These are phyloP conservation scores for Drosophila serrata DNA, from an alignment of 1,140 invertebrate genomes.

Conservation along the genomic window DNA sequence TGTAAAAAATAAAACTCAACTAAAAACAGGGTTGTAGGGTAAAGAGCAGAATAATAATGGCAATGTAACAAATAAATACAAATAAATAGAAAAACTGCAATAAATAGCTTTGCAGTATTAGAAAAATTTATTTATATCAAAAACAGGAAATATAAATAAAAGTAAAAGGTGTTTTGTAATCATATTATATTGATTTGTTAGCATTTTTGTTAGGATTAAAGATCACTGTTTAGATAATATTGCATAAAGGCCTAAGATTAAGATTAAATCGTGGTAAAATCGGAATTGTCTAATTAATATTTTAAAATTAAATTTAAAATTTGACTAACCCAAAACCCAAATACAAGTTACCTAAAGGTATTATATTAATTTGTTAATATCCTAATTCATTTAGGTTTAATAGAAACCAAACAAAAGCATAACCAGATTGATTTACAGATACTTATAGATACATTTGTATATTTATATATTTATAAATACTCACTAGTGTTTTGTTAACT, in stretches of 20 bases:
- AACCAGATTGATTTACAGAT: not conserved
- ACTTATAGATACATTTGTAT: not conserved
- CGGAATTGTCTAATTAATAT: not conserved
- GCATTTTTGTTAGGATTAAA: not conserved
- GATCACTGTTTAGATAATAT: not conserved
- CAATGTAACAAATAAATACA: not conserved
- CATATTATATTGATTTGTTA: not conserved
- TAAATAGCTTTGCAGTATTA: not conserved
- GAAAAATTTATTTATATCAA: not conserved
- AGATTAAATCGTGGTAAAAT: too few relatives aligned
- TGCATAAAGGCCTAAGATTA: too few relatives aligned
- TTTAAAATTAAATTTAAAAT: not conserved
- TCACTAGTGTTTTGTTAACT: conserved; percentile 44
- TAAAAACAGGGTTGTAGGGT: not conserved
- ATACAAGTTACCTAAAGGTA: not conserved
- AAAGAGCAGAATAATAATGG: conserved; percentile 7
- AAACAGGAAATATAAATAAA: not conserved
- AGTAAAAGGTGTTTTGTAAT: not conserved
- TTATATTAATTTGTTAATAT: not conserved
- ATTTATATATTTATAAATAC: conserved; percentile 1
- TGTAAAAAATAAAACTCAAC: conserved; percentile 1
- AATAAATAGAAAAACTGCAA: not conserved
- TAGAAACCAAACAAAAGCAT: not conserved
- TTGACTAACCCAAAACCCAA: not conserved
- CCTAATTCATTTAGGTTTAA: conserved; percentile 3